These are phyloP conservation scores for Diadema setosum DNA, from an alignment of 35 echinoderm and acorn worm genomes.

Conservation along the genomic window DNA sequence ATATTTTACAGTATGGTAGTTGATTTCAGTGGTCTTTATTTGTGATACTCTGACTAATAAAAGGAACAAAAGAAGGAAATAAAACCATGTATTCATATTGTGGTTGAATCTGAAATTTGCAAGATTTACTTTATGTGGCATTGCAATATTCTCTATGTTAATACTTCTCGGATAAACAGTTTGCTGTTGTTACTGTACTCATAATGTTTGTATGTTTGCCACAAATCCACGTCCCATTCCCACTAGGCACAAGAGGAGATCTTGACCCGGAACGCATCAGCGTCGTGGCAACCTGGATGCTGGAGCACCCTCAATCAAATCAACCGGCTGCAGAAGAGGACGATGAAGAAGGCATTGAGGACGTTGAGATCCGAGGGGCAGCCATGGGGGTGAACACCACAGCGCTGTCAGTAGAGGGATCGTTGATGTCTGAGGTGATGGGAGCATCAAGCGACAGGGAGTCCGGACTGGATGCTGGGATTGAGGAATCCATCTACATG, in stretches of 20 bases:
- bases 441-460: constrained; percentile 26
- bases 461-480: constrained; percentile 20
- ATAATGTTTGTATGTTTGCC: too few species aligned
- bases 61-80: too few species aligned
- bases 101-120: too few species aligned
- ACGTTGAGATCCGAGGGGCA: neutral
- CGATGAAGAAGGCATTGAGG: constrained; percentile 26
- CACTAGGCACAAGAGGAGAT: constrained; percentile 77
- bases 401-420: constrained; percentile 6
- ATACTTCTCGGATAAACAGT: too few species aligned
- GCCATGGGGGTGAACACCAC: neutral
- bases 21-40: too few species aligned
- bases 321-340: constrained; percentile 54
- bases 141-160: too few species aligned
- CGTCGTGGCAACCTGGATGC: constrained; percentile 90
- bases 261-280: constrained; percentile 84
- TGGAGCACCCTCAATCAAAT: constrained; percentile 86
- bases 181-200: too few species aligned
- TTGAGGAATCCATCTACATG: constrained; percentile 30
- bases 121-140: neutral
- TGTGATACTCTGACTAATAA: too few species aligned
- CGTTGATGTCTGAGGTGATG: neutral
- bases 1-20: too few species aligned
- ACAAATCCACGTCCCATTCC: too few species aligned
- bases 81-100: too few species aligned